phyloP scores from a whole-genome alignment of 2,797 vertebrate species.

The Clarias fuscus region DNA sequence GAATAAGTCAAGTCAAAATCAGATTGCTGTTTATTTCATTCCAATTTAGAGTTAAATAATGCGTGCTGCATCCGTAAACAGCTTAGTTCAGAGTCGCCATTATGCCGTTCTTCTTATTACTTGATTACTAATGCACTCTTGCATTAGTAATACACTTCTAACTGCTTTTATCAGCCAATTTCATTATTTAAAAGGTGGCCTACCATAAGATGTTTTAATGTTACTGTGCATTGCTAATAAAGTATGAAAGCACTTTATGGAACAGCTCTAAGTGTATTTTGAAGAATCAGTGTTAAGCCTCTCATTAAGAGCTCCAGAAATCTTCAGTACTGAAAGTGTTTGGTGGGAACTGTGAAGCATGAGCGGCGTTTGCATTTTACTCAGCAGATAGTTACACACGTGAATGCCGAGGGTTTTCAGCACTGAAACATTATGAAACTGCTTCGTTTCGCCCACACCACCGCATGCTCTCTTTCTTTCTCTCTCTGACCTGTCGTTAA shows the following conservation, averaged over 20 bases:
- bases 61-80: constrained; percentile 34
- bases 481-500: constrained; percentile 62
- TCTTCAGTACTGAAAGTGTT: constrained; percentile 35
- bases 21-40: constrained; percentile 5
- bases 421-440: constrained; percentile 72
- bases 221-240: constrained; percentile 30
- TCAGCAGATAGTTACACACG: constrained; percentile 62
- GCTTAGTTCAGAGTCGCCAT: constrained; percentile 41
- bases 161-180: constrained; percentile 56
- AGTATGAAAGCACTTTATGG: constrained; percentile 5
- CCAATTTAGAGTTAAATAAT: constrained; percentile 18
- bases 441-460: constrained; percentile 72
- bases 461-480: constrained; percentile 49
- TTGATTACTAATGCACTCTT: constrained; percentile 49
- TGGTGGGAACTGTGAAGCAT: constrained; percentile 32
- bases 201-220: constrained; percentile 28
- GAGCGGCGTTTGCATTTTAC: constrained; percentile 51
- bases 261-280: constrained; percentile 17
- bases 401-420: constrained; percentile 70
- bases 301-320: constrained; percentile 21
- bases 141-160: constrained; percentile 56
- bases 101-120: constrained; percentile 26
- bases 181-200: constrained; percentile 54
- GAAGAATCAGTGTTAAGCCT: constrained; percentile 20
- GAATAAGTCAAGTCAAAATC: constrained; percentile 25